Base-by-base conservation (phyloP, 2,888 invertebrate species). In the Eupeodes luniger region DNA sequence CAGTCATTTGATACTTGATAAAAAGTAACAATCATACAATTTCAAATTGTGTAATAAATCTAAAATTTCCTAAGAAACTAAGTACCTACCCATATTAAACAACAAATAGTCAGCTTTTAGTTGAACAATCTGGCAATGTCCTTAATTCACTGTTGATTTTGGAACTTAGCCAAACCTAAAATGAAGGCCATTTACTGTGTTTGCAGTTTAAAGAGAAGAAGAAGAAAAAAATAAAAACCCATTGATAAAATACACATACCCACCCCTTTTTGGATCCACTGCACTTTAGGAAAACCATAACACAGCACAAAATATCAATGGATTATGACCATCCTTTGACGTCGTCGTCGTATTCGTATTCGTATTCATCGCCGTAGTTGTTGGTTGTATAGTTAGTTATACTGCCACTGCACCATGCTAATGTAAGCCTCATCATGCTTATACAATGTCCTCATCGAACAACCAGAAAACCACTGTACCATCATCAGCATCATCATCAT, bases 111-210 rank as follows among this genome's bases (percentile, higher is more conserved):
- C 55, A 7, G 36, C 47, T 40, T 40, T 36, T 36, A 67, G 12
- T 16, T 49, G 12, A 7, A 19, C 19, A 57, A 9, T 5, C 16
- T 64, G 47, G 14, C 53, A 66, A 67, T 12, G 12, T 66, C 51
- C 9, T 16, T 55, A 81, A 61, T 34, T 69, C 16, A 64, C n/a
- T 72, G 72, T 72, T 72, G 59, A 59, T 59, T 72, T 78, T 83
- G 83, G 59, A 78, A 16, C 16, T 19, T 0, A 53, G 78, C 72
- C 78, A 83, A 72, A 72, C 12, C 64, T 12, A 14, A 11, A 59
- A 44, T 47, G 72, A 64, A 70, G 83, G 83, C 57, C 79, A 78
- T 40, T 76, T 77, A 49, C 72, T 27, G 27, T 57, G 40, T 72
- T 27, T 47, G 14, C 16, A 36, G 11, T 64, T 36, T 34, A 34